Conservation (phyloP, 1,140 invertebrate species). For the Drosophila murphyi region DNA sequence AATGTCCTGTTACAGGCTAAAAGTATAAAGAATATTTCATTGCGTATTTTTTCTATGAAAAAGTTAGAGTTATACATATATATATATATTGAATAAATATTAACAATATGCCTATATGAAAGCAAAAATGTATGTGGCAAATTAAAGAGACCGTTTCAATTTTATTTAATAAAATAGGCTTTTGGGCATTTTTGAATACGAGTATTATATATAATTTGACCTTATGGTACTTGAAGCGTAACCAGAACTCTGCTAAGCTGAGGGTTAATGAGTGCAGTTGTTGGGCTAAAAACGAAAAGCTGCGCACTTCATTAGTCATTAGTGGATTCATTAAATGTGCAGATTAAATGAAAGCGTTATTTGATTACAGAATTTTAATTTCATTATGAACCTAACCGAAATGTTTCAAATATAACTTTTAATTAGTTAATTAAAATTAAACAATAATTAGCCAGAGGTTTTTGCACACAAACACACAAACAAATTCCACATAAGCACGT, state of each 20-base stretch:
- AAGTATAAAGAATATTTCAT: conserved; percentile 43
- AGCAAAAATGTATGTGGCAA: conserved; percentile 20
- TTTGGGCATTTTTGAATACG: not conserved
- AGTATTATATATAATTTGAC: not conserved
- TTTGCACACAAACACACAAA: conserved; percentile 10
- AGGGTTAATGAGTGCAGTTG: not conserved
- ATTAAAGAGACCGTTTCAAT: not conserved
- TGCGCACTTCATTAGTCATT: conserved; percentile 1
- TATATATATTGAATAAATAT: conserved; percentile 12
- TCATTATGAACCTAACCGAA: conserved; percentile 9
- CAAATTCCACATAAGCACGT: conserved; percentile 25
- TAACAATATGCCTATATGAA: conserved; percentile 8
- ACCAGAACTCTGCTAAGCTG: not conserved
- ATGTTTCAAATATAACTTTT: conserved; percentile 30
- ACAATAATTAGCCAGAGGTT: conserved; percentile 62
- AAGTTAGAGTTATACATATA: conserved; percentile 44
- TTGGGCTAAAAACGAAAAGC: conserved; percentile 4
- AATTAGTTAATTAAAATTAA: conserved; percentile 72
- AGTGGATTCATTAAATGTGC: conserved; percentile 7
- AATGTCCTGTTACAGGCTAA: conserved; percentile 12
- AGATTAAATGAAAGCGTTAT: conserved; percentile 20
- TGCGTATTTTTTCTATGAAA: conserved; percentile 77
- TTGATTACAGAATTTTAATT: conserved; percentile 36
- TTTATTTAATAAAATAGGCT: not conserved
- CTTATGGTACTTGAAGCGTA: not conserved